phyloP scores from a whole-genome alignment of 2,888 invertebrate species.

The Pachydiplax longipennis region DNA sequence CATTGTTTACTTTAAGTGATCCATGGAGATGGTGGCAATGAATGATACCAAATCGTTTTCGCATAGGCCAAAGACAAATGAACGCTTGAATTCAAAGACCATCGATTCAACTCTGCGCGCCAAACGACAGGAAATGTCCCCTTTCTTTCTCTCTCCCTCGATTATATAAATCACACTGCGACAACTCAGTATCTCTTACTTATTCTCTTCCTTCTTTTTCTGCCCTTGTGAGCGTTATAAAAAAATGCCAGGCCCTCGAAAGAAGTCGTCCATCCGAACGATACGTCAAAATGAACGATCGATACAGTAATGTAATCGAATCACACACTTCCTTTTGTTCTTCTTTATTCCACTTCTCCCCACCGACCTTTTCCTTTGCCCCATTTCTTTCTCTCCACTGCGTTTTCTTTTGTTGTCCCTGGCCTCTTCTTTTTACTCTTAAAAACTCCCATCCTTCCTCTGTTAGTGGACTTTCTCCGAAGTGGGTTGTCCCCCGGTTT shows the following conservation, averaged over 20 bases:
- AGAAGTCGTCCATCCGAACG: not conserved
- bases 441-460: no score
- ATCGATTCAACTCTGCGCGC: not conserved
- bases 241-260: not conserved
- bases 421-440: no score
- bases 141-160: not conserved
- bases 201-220: no score
- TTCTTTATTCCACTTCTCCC: not conserved
- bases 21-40: no score
- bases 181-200: not conserved
- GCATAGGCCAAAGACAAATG: not conserved
- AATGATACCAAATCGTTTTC: no score
- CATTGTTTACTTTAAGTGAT: no score
- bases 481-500: no score
- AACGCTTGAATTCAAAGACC: not conserved
- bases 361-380: not conserved
- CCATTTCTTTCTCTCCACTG: not conserved
- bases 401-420: no score
- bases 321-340: not conserved
- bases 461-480: no score
- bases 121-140: not conserved
- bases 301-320: slow-evolving; percentile 16
- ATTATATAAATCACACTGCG: not conserved
- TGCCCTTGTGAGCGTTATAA: not conserved
- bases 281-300: slow-evolving; percentile 33